Conservation (phyloP, 2,888 invertebrate species). For the Torymus texanus region DNA sequence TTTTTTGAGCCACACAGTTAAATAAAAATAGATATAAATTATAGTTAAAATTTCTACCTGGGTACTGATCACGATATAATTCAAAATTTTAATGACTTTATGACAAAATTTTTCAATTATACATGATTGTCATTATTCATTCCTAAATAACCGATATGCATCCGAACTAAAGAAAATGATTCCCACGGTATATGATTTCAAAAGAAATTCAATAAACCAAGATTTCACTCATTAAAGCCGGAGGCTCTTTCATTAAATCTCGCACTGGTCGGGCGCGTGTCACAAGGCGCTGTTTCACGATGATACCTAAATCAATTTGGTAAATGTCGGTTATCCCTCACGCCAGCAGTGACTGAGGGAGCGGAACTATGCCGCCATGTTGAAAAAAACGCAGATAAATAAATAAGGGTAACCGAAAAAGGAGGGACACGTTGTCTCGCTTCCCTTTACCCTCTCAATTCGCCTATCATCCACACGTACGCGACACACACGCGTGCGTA, state of each 20-base stretch:
- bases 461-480: not conserved
- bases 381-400: slow-evolving; percentile 30
- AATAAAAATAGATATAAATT: too few relatives aligned
- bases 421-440: not conserved
- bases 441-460: not conserved
- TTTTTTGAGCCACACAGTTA: too few relatives aligned
- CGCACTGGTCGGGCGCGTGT: slow-evolving; percentile 1
- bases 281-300: slow-evolving; percentile 4
- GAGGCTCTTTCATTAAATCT: not conserved
- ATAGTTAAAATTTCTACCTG: too few relatives aligned
- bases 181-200: too few relatives aligned
- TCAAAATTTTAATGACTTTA: not conserved
- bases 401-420: slow-evolving; percentile 19
- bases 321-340: slow-evolving; percentile 23
- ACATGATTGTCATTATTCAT: too few relatives aligned
- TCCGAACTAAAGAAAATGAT: too few relatives aligned
- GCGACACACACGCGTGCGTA: not conserved
- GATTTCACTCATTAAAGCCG: slow-evolving; percentile 12
- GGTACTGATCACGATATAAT: too few relatives aligned
- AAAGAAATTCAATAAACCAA: not conserved
- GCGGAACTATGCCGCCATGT: not conserved
- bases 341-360: not conserved
- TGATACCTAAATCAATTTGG: slow-evolving; percentile 32
- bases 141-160: too few relatives aligned
- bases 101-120: too few relatives aligned